A percentile compares a stretch with the other conserved stretches of the same genome.
phyloP scores from a whole-genome alignment of 2,113 vertebrate genomes.

The Periophthalmodon schlosseri region DNA sequence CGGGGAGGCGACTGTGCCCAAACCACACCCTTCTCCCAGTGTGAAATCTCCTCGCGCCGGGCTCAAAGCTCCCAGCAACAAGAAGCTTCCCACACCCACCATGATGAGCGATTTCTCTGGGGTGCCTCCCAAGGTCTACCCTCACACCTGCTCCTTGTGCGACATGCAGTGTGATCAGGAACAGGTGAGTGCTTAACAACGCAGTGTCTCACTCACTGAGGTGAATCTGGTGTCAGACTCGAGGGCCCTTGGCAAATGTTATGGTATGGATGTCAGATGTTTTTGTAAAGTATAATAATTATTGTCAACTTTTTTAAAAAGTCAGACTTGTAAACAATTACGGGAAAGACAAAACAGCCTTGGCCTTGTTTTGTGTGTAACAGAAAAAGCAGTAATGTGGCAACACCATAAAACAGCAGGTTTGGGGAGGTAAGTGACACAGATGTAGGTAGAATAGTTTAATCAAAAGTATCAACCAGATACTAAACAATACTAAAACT shows the following conservation, averaged over 20 bases:
- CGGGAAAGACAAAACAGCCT: background rate
- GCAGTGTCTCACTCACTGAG: conserved; percentile 24
- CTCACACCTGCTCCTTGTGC: conserved; percentile 95
- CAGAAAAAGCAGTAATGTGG: background rate
- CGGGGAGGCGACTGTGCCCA: conserved; percentile 34
- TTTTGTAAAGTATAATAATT: background rate
- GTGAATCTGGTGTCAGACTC: conserved; percentile 9
- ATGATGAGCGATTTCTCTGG: conserved; percentile 95
- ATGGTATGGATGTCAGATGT: background rate
- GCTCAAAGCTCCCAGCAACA: conserved; percentile 63
- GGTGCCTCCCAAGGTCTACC: conserved; percentile 89
- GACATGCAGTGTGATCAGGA: conserved; percentile 90
- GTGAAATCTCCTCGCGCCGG: conserved; percentile 32
- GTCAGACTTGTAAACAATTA: no score
- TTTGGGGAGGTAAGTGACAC: background rate
- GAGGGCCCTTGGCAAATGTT: background rate
- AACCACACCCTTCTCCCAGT: conserved; percentile 43
- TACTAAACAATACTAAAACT: no score
- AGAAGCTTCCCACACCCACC: conserved; percentile 86
- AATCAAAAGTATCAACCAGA: no score
- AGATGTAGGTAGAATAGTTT: background rate
- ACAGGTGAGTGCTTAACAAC: conserved; percentile 86
- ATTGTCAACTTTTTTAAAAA: background rate
- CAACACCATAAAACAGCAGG: background rate
- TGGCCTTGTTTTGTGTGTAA: background rate